Evolutionary conservation across 1,140 invertebrate species (phyloP), one percentile per base, ranked within the genome.

Genomic region (Penaeus japonicus): DNA sequence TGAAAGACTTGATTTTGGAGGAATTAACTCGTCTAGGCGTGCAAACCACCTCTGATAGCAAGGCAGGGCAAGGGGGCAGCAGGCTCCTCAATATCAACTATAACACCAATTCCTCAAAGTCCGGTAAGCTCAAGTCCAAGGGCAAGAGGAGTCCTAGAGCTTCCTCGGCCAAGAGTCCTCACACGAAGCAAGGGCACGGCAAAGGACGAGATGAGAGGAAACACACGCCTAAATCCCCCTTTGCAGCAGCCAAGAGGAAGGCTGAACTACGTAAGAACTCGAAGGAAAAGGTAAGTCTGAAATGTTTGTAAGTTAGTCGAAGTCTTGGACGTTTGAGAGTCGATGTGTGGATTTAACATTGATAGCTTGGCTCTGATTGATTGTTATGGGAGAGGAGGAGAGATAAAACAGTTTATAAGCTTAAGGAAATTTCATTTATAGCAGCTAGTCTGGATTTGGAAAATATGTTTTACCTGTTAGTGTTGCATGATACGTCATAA

Each of bases 1-100:
- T 90, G 62, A 88, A 73, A 55, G 89, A 90, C 10, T 75, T 88
- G 10, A 80, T 90, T n/a, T 35, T 88, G 75, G 89, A 90, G 65
- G 85, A 88, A 47, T n/a, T 90, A 30, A 35, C 75, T 3, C 77
- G 87, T 78, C 55, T 90, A 27, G 89, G 89, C 30, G 84, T 90
- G 24, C 81, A 84, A n/a, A 75, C 84, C 53, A 39, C 35, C 20
- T 30, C 15, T 0, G 55, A 35, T 7, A 84, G 62, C 62, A 88
- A 84, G 22, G 62, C 39, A 15, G 81, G 65, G 7, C 47, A 80
- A 24, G 79, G 85, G 47, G 86, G 86, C 39, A 55, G 59, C n/a
- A 90, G 73, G 53, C 78, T 90, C 15, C 82, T 90, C 20, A 47
- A 47, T 24, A 83, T 54, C 17, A 35, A 65, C 55, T 59, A 55